These are phyloP conservation scores for Axea sp. DNA, from an alignment of 2,888 invertebrate species.

Conservation along the genomic window DNA sequence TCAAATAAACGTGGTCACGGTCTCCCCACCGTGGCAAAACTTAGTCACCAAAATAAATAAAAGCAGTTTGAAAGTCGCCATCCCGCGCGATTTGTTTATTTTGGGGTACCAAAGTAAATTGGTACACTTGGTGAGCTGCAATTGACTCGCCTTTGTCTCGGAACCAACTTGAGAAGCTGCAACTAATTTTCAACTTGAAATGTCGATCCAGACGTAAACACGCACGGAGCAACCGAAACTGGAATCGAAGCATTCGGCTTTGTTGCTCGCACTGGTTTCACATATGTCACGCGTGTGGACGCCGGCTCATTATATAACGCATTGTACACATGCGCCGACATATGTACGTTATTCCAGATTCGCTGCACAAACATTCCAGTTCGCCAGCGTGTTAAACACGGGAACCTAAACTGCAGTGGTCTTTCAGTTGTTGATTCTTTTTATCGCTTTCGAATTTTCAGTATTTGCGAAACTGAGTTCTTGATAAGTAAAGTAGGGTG, in stretches of 20 bases:
- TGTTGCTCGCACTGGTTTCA: constrained; percentile 56
- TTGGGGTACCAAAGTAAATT: neutral
- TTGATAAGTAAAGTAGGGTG: too few species aligned
- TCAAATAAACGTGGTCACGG: constrained; percentile 7
- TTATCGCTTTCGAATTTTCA: neutral
- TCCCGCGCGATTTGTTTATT: constrained; percentile 3
- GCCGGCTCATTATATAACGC: constrained; percentile 63
- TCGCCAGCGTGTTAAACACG: constrained; percentile 21
- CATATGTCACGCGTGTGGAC: constrained; percentile 62
- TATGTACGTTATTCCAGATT: constrained; percentile 60
- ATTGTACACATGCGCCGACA: constrained; percentile 59
- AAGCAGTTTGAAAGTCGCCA: constrained; percentile 6
- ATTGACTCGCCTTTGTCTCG: neutral
- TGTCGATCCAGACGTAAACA: constrained; percentile 24
- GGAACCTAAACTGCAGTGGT: constrained; percentile 3
- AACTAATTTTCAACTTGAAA: constrained; percentile 3
- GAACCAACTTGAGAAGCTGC: neutral
- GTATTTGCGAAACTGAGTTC: neutral
- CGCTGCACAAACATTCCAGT: constrained; percentile 51
- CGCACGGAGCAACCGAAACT: constrained; percentile 48
- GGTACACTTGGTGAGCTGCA: too few species aligned
- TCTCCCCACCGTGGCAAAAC: constrained; percentile 12
- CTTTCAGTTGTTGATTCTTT: neutral
- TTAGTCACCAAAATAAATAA: constrained; percentile 48
- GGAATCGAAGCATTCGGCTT: constrained; percentile 52